Evolutionary conservation across 2,113 vertebrate genomes (phyloP), one percentile per base, ranked within the genome.

Genomic region (Gambusia holbrooki): DNA sequence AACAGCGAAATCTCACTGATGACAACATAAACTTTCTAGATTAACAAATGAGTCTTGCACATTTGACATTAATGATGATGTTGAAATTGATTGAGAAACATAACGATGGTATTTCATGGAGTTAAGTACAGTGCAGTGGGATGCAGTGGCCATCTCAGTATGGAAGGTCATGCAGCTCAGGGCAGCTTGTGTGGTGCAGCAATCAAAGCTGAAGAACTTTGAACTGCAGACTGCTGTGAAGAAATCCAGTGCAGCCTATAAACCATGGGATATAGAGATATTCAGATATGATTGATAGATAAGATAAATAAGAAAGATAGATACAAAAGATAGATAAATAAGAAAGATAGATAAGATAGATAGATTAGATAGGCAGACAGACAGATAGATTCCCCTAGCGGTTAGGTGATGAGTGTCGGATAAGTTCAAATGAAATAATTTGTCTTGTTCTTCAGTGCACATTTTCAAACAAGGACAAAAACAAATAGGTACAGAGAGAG

Each of bases 381-480:
- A 42, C 40, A 42, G 40, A 37, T 42, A 42, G 3, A 42, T 14
- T 42, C 40, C 8, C 19, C 33, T 30, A 8, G 7, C 62, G 35
- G 30, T 73, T 42, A 15, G 32, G 45, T 66, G 73, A 32, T 25
- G 11, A 79, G 29, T 10, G 33, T 65, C 25, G 80, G 75, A 33
- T 1, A 37, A 65, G 62, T 69, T 74, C 42, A 58, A 51, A 82
- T 71, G 5, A 66, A 77, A 73, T 69, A 2, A 60, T 77, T 40
- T 73, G 64, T 73, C 40, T 74, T 75, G 19, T 73, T 84, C 60
- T 77, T 83, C 67, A 37, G 37, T 65, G 66, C 19, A 58, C 74
- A 25, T n/a, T 81, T 71, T 79, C 22, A 64, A 79, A 70, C 3
- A 66, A 42, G 64, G 51, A 69, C 27, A 42, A 29, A 62, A 37